phyloP scores from a whole-genome alignment of 2,888 invertebrate species.

The Chrysolina oricalcia region DNA sequence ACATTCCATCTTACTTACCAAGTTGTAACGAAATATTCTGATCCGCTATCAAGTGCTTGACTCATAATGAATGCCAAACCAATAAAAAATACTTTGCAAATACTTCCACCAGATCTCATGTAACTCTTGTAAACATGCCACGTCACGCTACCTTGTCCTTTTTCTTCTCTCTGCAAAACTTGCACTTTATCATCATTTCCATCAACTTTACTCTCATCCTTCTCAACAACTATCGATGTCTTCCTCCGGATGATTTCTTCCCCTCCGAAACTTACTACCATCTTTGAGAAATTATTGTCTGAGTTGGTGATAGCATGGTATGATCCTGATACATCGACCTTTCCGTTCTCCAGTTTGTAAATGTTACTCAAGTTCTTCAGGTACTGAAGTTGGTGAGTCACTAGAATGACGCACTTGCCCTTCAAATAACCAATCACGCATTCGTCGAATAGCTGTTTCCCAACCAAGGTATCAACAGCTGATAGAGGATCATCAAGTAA shows the following conservation, averaged over 20 bases:
- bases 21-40: constrained; percentile 86
- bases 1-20: constrained; percentile 74
- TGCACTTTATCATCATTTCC: constrained; percentile 35
- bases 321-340: constrained; percentile 77
- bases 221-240: constrained; percentile 67
- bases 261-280: constrained; percentile 52
- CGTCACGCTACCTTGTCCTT: constrained; percentile 75
- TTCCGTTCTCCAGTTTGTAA: constrained; percentile 74
- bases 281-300: constrained; percentile 82
- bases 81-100: constrained; percentile 68
- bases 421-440: constrained; percentile 79
- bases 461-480: constrained; percentile 92
- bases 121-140: constrained; percentile 78
- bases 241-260: constrained; percentile 55
- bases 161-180: constrained; percentile 74
- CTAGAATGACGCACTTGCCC: constrained; percentile 81
- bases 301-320: constrained; percentile 81
- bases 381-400: constrained; percentile 83
- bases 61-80: constrained; percentile 70
- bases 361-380: constrained; percentile 75
- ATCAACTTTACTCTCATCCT: constrained; percentile 8
- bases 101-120: constrained; percentile 82
- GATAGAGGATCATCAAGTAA: constrained; percentile 91
- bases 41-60: constrained; percentile 77
- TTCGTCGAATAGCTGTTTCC: constrained; percentile 88